These are phyloP conservation scores for Nomada lathburiana DNA, from an alignment of 2,888 invertebrate species.

Conservation along the genomic window DNA sequence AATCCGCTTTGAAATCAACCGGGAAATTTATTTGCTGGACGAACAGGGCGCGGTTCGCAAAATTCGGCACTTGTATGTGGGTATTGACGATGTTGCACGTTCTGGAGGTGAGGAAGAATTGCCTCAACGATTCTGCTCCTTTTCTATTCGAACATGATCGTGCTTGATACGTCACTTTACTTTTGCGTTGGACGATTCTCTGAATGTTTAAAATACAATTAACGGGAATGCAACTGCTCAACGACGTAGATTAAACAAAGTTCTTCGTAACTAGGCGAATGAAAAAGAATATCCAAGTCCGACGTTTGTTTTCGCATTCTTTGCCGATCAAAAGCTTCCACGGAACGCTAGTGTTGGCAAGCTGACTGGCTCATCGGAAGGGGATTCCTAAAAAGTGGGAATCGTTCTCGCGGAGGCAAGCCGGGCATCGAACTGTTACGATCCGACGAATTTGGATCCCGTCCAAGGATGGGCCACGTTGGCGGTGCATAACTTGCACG, in stretches of 20 bases:
- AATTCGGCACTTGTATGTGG: constrained; percentile 1
- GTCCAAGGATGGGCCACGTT: constrained; percentile 67
- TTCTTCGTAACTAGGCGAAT: no score
- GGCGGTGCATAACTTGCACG: constrained; percentile 72
- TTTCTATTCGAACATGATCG: no score
- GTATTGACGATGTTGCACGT: no score
- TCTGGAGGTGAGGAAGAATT: no score
- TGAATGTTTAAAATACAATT: no score
- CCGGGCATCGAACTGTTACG: constrained; percentile 75
- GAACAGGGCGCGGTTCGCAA: constrained; percentile 39
- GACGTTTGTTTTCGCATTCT: not conserved
- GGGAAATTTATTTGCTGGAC: constrained; percentile 59
- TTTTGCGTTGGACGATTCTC: no score
- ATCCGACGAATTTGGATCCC: constrained; percentile 69
- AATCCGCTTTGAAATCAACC: constrained; percentile 69
- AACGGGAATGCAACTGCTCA: no score
- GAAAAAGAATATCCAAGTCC: no score
- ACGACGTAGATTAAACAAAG: no score
- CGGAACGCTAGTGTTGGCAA: not conserved
- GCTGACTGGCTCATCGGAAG: constrained; percentile 4
- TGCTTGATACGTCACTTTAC: no score
- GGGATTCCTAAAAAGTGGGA: constrained; percentile 5
- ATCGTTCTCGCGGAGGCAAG: constrained; percentile 2
- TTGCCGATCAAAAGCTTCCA: not conserved
- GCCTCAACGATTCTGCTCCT: no score